Evolutionary conservation across 2,888 invertebrate species (phyloP), one percentile per base, ranked within the genome.

Genomic region (Diploptera punctata): DNA sequence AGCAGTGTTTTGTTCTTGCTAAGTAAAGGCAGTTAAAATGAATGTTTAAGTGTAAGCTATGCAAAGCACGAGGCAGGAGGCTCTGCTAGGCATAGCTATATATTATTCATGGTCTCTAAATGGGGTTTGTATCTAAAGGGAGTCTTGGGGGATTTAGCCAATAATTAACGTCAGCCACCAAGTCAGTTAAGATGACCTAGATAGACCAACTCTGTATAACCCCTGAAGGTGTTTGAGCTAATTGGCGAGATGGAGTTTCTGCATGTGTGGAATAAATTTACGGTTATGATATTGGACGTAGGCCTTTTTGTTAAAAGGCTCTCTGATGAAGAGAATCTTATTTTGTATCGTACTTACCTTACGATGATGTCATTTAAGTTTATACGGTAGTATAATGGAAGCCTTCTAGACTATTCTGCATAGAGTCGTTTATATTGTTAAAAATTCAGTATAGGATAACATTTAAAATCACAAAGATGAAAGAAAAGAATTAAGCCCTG

Each of bases 131-230:
- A 47, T 47, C 47, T n/a, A 47, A n/a, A n/a, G 47, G 16, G 16
- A 47, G 47, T 47, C 60, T 31, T 60, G 60, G 33, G 57, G 18
- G 60, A 33, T 33, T 60, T 60, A n/a, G 29, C 29, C 60, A 21
- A 60, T 60, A 60, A 60, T 60, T 60, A 60, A 60, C 60, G 60
- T 18, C 57, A 60, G 24, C 29, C 18, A 29, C 1, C 24, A 19
- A 31, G 57, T 60, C 60, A 60, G 60, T 60, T 60, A 31, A 60
- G 60, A 31, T 60, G 60, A 60, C 60, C 60, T 60, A 60, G n/a
- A 60, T 60, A 29, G 19, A 19, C 60, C 29, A 2, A 26, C 29
- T n/a, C n/a, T n/a, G n/a, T n/a, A n/a, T 54, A 54, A 24, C 26
- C 54, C 26, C 54, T 24, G 21, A 47, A 47, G 47, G 47, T 47